phyloP scores from a whole-genome alignment of 2,113 vertebrate genomes.

The Sigmodon hispidus region DNA sequence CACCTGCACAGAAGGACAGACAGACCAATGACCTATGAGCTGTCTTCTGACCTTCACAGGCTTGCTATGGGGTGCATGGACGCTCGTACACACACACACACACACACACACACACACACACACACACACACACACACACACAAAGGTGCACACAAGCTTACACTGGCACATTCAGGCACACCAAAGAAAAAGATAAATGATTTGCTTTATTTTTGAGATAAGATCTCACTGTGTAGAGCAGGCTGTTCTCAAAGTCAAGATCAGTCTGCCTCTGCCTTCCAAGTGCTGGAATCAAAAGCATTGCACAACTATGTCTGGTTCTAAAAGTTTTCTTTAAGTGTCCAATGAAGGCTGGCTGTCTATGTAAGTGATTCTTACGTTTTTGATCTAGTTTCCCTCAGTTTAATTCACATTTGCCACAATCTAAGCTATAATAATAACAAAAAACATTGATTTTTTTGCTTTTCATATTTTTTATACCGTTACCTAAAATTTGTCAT shows the following conservation, averaged over 20 bases:
- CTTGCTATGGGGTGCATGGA: no score
- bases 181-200: not conserved
- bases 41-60: not conserved
- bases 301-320: no score
- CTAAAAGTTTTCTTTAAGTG: not conserved
- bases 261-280: not conserved
- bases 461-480: not conserved
- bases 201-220: not conserved
- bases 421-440: not conserved
- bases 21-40: not conserved
- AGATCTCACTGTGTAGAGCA: not conserved
- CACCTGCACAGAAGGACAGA: not conserved
- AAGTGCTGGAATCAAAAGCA: not conserved
- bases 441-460: conserved; percentile 7
- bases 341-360: not conserved
- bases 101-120: not conserved
- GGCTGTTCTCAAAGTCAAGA: not conserved
- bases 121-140: not conserved
- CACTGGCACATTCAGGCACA: fast-evolving
- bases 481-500: not conserved
- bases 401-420: not conserved
- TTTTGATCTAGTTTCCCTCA: conserved; percentile 31
- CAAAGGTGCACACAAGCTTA: not conserved
- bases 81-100: not conserved
- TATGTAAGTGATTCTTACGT: conserved; percentile 2